These are phyloP conservation scores for Grapholita molesta DNA, from an alignment of 1,140 invertebrate species.

Conservation along the genomic window DNA sequence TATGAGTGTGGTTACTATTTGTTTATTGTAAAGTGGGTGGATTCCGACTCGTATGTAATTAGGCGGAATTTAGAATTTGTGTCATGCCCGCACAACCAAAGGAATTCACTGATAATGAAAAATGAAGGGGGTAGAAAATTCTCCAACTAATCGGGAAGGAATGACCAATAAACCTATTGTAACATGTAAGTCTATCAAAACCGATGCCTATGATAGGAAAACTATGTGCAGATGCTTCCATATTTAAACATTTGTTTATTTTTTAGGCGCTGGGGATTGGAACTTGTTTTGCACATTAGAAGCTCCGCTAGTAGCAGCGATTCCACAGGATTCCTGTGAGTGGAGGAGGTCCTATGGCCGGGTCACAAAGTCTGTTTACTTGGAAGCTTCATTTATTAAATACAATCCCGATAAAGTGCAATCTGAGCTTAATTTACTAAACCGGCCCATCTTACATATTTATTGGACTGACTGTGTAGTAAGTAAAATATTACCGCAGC, in stretches of 20 bases:
- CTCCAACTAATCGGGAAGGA: slow-evolving; percentile 59
- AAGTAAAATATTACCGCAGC: slow-evolving; percentile 57
- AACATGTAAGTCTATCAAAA: slow-evolving; percentile 74
- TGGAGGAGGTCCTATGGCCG: slow-evolving; percentile 92
- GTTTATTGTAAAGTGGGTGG: slow-evolving; percentile 52
- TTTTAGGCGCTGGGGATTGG: slow-evolving; percentile 91
- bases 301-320: slow-evolving; percentile 84
- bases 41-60: slow-evolving; percentile 36
- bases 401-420: slow-evolving; percentile 86
- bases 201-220: neutral
- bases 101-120: slow-evolving; percentile 69
- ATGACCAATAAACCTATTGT: slow-evolving; percentile 79
- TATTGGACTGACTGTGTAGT: slow-evolving; percentile 97
- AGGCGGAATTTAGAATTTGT: slow-evolving; percentile 48
- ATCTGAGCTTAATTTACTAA: slow-evolving; percentile 86
- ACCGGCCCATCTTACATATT: slow-evolving; percentile 94
- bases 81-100: slow-evolving; percentile 62
- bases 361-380: slow-evolving; percentile 88
- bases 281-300: slow-evolving; percentile 91
- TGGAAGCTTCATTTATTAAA: slow-evolving; percentile 91
- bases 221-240: neutral
- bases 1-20: slow-evolving; percentile 27
- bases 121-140: slow-evolving; percentile 74
- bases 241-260: slow-evolving; percentile 19
- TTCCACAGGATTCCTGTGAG: slow-evolving; percentile 92